These are phyloP conservation scores for Antechinus stuartii DNA, from an alignment of 2,113 vertebrate genomes.

Conservation along the genomic window DNA sequence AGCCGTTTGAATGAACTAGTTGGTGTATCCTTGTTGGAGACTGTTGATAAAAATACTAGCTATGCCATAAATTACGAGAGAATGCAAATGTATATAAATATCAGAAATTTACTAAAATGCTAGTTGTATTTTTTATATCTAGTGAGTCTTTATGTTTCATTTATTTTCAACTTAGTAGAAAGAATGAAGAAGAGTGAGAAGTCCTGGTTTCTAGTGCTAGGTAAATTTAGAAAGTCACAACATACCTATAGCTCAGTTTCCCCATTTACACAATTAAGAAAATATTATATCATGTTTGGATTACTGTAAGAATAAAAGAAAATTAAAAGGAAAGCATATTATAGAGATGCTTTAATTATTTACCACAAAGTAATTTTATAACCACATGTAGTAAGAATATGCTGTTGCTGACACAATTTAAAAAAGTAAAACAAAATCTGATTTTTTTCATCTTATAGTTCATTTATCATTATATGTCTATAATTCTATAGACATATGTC, in stretches of 20 bases:
- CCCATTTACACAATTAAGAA: background rate
- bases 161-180: background rate
- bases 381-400: background rate
- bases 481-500: background rate
- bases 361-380: background rate
- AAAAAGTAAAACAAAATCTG: too few species aligned
- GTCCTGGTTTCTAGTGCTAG: background rate
- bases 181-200: too few species aligned
- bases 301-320: background rate
- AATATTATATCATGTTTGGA: background rate
- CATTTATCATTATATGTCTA: background rate
- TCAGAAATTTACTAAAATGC: background rate
- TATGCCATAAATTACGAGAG: background rate
- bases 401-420: background rate
- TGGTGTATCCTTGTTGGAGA: conserved; percentile 60
- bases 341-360: background rate
- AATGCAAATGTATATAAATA: conserved; percentile 20
- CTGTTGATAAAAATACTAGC: conserved; percentile 11
- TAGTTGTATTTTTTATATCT: background rate
- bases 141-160: background rate
- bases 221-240: background rate
- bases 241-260: background rate
- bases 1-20: conserved; percentile 54
- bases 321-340: background rate
- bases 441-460: background rate